phyloP scores from a whole-genome alignment of 2,797 vertebrate genomes.

The Siniperca undulata region DNA sequence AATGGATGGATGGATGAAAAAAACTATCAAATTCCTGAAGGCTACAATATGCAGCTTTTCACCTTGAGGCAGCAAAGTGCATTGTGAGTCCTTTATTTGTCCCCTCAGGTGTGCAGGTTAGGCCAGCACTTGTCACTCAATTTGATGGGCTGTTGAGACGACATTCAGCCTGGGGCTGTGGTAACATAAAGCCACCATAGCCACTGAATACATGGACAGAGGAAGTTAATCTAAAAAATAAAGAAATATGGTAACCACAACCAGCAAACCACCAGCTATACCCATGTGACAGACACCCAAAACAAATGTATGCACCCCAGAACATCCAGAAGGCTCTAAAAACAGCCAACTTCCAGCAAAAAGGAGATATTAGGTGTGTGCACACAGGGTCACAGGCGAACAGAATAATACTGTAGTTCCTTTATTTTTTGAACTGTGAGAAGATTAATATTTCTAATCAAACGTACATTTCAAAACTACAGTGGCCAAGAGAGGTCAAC shows the following conservation, averaged over 20 bases:
- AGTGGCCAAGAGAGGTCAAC: not conserved
- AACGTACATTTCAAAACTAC: not conserved
- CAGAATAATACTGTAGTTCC: not conserved
- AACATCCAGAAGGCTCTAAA: conserved; percentile 28
- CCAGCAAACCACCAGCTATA: conserved; percentile 4
- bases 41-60: conserved; percentile 49
- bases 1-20: not conserved
- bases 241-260: conserved; percentile 23
- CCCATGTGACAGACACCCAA: conserved; percentile 9
- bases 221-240: conserved; percentile 35
- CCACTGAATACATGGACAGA: conserved; percentile 40
- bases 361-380: not conserved
- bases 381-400: not conserved
- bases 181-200: conserved; percentile 45
- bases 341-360: conserved; percentile 18
- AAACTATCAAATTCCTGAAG: conserved; percentile 41
- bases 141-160: conserved; percentile 68
- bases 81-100: conserved; percentile 67
- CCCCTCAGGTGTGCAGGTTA: conserved; percentile 65
- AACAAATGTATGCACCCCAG: conserved; percentile 3
- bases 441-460: not conserved
- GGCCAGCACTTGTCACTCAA: conserved; percentile 74
- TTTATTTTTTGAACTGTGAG: conserved; percentile 2
- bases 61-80: conserved; percentile 60
- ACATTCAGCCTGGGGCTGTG: conserved; percentile 66